These are phyloP conservation scores for Drosophila fuyamai DNA, from an alignment of 1,140 invertebrate genomes.

Conservation along the genomic window DNA sequence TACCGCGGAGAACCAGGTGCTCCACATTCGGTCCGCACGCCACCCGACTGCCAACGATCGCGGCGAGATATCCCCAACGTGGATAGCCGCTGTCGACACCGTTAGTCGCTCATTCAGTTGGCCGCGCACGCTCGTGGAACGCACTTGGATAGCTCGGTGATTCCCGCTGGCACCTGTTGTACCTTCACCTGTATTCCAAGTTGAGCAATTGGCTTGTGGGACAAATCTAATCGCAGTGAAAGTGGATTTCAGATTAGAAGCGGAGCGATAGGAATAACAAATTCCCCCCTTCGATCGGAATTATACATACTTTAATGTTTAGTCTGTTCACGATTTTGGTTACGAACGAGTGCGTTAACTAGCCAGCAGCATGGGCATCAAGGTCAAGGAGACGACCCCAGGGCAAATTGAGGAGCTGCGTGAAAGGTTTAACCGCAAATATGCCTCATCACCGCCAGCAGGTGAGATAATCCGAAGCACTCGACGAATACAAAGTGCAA, in stretches of 20 bases:
- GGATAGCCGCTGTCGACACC: conserved; percentile 37
- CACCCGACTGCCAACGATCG: conserved; percentile 56
- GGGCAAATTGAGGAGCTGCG: conserved; percentile 85
- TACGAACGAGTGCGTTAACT: conserved; percentile 25
- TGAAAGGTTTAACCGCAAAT: conserved; percentile 86
- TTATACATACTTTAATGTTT: conserved; percentile 40
- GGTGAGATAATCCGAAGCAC: conserved; percentile 54
- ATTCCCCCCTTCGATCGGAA: neutral
- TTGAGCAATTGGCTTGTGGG: conserved; percentile 18
- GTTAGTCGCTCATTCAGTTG: conserved; percentile 55
- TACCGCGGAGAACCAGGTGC: conserved; percentile 39
- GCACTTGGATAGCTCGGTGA: conserved; percentile 43
- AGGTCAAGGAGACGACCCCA: conserved; percentile 71
- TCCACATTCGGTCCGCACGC: conserved; percentile 68
- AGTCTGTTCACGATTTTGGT: conserved; percentile 30
- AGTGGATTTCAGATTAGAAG: conserved; percentile 67
- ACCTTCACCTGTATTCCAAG: conserved; percentile 2
- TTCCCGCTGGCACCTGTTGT: conserved; percentile 3
- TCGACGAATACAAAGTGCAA: conserved; percentile 25
- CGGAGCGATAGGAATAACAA: conserved; percentile 35
- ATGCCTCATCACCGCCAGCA: conserved; percentile 84
- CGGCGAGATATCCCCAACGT: conserved; percentile 9
- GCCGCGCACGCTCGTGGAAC: conserved; percentile 41
- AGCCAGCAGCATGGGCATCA: conserved; percentile 53
- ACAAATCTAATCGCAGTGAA: conserved; percentile 70